Percentiles rank a stretch among this genome's conserved stretches.
Evolutionary conservation across 2,888 invertebrate genomes (phyloP).

Genomic region (Caenorhabditis doughertyi): DNA sequence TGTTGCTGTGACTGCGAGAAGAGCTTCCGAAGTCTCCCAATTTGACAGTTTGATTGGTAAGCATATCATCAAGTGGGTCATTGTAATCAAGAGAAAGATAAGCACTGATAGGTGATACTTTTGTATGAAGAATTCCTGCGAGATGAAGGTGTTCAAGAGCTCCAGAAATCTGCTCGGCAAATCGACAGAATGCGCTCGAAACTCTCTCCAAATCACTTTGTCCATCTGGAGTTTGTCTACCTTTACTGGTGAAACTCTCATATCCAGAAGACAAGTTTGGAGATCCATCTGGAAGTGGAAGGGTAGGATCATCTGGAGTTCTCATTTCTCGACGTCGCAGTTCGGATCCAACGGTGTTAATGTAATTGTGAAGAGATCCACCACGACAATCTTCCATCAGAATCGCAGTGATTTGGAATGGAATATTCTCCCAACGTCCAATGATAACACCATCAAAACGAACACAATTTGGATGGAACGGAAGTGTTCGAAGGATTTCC

Average conservation of each 20-base stretch:
- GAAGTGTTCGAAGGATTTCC: constrained; percentile 14
- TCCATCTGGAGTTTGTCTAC: constrained; percentile 2
- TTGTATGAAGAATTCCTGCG: constrained; percentile 45
- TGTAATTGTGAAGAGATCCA: constrained; percentile 25
- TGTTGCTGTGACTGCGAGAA: neutral
- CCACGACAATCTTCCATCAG: constrained; percentile 42
- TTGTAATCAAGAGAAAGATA: constrained; percentile 51
- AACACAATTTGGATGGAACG: constrained; percentile 20
- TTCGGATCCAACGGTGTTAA: constrained; percentile 13
- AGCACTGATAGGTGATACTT: constrained; percentile 39
- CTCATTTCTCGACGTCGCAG: constrained; percentile 21
- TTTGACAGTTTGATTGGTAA: constrained; percentile 57
- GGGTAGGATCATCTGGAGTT: constrained; percentile 5
- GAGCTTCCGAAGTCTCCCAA: constrained; percentile 58
- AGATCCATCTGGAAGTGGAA: constrained; percentile 19
- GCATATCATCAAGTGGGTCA: constrained; percentile 56
- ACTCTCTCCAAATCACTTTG: neutral
- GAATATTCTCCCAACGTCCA: constrained; percentile 15
- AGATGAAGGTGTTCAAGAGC: constrained; percentile 58
- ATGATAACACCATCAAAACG: constrained; percentile 43
- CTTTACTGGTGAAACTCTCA: constrained; percentile 28
- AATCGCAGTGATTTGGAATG: constrained; percentile 35
- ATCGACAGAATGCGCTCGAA: constrained; percentile 29
- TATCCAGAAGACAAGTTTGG: constrained; percentile 63
- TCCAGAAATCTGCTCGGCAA: constrained; percentile 51